Conservation (phyloP, 2,113 vertebrate species). For the Alethe castanea region DNA sequence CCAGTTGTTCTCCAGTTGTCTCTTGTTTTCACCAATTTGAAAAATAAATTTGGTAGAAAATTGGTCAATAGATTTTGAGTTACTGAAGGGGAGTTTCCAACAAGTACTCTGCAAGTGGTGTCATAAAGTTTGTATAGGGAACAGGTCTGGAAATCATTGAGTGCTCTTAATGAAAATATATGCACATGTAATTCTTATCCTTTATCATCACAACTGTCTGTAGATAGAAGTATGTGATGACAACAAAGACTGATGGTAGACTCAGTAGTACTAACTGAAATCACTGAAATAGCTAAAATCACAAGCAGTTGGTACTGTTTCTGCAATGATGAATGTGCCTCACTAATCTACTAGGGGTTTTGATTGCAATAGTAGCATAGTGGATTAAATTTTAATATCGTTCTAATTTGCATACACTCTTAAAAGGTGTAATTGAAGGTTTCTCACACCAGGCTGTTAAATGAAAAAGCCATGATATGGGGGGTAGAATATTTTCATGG, state of each 20-base stretch:
- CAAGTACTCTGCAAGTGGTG: background rate
- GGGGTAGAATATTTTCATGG: background rate
- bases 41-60: background rate
- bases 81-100: background rate
- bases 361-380: background rate
- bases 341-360: background rate
- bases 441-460: background rate
- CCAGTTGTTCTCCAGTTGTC: background rate
- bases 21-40: background rate
- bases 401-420: background rate
- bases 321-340: background rate
- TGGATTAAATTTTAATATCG: background rate
- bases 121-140: accelerated
- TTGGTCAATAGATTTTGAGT: background rate
- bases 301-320: background rate
- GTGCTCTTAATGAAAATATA: background rate
- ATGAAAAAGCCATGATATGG: background rate
- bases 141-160: background rate
- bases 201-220: background rate
- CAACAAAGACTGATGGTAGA: background rate
- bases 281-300: background rate
- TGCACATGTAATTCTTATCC: accelerated
- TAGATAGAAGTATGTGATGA: background rate
- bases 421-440: background rate
- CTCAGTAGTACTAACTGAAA: background rate